These are phyloP conservation scores for Cetonia aurata DNA, from an alignment of 2,888 invertebrate genomes.

Conservation along the genomic window DNA sequence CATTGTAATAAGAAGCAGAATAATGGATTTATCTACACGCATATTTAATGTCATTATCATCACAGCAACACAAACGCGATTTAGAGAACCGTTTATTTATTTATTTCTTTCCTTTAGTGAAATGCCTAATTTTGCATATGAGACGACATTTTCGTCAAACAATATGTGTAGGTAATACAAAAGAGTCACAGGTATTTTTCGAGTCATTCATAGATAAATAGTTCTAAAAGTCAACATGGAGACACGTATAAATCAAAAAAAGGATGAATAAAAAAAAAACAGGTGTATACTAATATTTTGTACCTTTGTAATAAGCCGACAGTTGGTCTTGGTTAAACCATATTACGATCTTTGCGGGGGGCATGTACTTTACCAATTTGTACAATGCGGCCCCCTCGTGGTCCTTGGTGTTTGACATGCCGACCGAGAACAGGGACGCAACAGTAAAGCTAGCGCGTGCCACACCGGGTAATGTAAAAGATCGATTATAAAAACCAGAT, in stretches of 20 bases:
- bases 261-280: constrained; percentile 50
- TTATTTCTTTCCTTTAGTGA: too few species aligned
- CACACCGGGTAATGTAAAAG: constrained; percentile 4
- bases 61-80: too few species aligned
- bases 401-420: constrained; percentile 63
- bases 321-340: constrained; percentile 65
- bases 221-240: constrained; percentile 56
- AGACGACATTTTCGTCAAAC: too few species aligned
- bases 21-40: too few species aligned
- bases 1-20: too few species aligned
- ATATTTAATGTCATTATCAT: too few species aligned
- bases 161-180: background rate
- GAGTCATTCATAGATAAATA: constrained; percentile 54
- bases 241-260: constrained; percentile 53
- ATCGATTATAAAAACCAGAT: constrained; percentile 13
- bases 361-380: constrained; percentile 64
- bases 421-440: constrained; percentile 60
- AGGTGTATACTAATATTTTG: constrained; percentile 62
- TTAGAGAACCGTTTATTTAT: too few species aligned
- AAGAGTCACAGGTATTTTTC: constrained; percentile 45
- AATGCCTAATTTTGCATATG: too few species aligned
- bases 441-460: constrained; percentile 48
- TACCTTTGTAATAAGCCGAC: constrained; percentile 63
- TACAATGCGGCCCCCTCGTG: constrained; percentile 64
- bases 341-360: constrained; percentile 65